Conservation (phyloP, 2,888 invertebrate genomes). For the Girardia tigrina region DNA sequence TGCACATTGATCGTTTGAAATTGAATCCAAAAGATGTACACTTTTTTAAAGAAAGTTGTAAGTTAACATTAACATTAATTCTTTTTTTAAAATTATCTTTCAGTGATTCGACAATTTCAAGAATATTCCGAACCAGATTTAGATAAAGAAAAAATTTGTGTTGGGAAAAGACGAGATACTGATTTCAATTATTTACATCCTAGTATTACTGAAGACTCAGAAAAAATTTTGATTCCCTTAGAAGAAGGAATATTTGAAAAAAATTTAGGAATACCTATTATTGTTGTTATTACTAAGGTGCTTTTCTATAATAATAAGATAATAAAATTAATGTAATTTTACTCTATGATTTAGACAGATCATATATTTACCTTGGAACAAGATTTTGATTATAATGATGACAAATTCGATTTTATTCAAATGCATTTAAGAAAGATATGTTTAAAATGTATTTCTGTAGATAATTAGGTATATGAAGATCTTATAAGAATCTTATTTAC, state of each 20-base stretch:
- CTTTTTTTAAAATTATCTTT: not conserved
- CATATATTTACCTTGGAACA: constrained; percentile 89
- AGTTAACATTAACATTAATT: constrained; percentile 40
- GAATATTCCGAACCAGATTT: constrained; percentile 71
- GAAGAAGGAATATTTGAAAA: constrained; percentile 64
- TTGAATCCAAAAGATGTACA: constrained; percentile 51
- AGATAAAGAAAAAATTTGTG: constrained; percentile 39
- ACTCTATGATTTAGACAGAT: constrained; percentile 65
- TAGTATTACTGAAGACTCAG: constrained; percentile 35
- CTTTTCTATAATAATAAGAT: constrained; percentile 32
- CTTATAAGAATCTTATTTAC: too few species aligned
- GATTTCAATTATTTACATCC: constrained; percentile 36
- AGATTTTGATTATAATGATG: constrained; percentile 87
- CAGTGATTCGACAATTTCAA: constrained; percentile 72
- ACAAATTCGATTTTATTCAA: constrained; percentile 96
- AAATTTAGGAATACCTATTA: constrained; percentile 84
- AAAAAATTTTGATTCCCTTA: constrained; percentile 62
- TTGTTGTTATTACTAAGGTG: constrained; percentile 90
- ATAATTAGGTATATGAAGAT: too few species aligned
- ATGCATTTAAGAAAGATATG: constrained; percentile 89
- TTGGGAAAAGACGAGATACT: constrained; percentile 31
- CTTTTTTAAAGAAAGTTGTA: constrained; percentile 57
- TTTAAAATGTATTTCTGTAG: constrained; percentile 58
- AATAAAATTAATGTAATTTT: not conserved
- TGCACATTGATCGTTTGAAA: constrained; percentile 78